Evolutionary conservation across 2,113 vertebrate genomes (phyloP), one percentile per base, ranked within the genome.

Genomic region (Gopherus evgoodei): DNA sequence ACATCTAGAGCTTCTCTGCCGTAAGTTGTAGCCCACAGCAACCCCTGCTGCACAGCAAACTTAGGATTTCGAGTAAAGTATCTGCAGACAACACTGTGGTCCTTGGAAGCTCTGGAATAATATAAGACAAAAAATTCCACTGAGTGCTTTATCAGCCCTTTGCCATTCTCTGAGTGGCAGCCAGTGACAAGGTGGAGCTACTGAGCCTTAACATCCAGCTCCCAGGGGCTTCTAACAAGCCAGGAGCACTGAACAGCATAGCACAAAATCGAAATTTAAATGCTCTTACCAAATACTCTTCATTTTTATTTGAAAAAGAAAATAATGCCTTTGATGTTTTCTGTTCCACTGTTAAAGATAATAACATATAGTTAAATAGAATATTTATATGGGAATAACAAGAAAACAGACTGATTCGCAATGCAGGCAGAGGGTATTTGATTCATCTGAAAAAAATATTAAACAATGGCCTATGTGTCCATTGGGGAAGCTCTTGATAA

Each of bases 121-220:
- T 8, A n/a, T 42, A 19, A 82, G 84, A 90, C 75, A 11, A 86
- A 47, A 82, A 24, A 81, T 72, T 75, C 50, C 31, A 0, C 14
- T 13, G 52, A 49, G 35, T 42, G 2, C n/a, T 91, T 72, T 57
- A 62, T 87, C 84, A 86, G 65, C 42, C 29, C 17, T 82, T 96
- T 94, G n/a, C 31, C 83, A 29, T 54, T 90, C 69, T 86, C 69
- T 90, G 75, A 88, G 72, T 59, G 86, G 83, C 62, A 91, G 38
- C 27, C 49, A 56, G 27, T 72, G 90, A 44, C 27, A 82, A 29
- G 42, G 47, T 35, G 21, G 52, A 38, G 29, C 79, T 78, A 1
- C 0, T n/a, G 75, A 95, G 8, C 50, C 47, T 78, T 53, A 2
- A 8, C 25, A 16, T 93, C 72, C 52, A 62, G 38, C 6, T 90